Percentiles rank a stretch among this genome's conserved stretches.
These are phyloP conservation scores for Australoheros facetus DNA, from an alignment of 2,797 vertebrate species.

Conservation along the genomic window DNA sequence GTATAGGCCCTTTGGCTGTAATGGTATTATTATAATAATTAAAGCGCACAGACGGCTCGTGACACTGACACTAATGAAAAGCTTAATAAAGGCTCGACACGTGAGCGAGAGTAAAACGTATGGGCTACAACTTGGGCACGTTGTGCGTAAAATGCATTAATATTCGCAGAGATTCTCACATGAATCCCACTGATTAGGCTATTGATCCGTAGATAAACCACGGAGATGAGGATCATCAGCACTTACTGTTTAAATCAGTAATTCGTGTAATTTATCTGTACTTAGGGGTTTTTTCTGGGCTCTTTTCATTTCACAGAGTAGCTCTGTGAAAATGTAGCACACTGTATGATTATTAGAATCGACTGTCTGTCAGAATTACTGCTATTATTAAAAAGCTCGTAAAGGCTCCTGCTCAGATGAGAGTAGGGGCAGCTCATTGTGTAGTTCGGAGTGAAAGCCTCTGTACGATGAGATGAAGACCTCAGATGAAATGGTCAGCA, in stretches of 20 bases:
- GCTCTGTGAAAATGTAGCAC: neutral
- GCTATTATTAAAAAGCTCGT: neutral
- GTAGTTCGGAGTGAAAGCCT: slow-evolving; percentile 15
- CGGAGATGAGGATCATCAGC: neutral
- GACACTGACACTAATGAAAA: slow-evolving; percentile 28
- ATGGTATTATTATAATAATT: slow-evolving; percentile 46
- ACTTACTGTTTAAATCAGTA: neutral
- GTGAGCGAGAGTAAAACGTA: slow-evolving; percentile 2
- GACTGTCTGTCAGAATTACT: slow-evolving; percentile 14
- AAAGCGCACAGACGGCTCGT: slow-evolving; percentile 27
- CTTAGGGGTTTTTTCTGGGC: slow-evolving; percentile 6
- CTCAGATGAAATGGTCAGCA: slow-evolving; percentile 45
- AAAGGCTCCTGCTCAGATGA: neutral
- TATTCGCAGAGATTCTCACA: neutral
- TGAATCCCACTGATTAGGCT: slow-evolving; percentile 1
- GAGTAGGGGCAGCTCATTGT: neutral
- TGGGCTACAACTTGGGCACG: slow-evolving; percentile 25
- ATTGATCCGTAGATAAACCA: slow-evolving; percentile 3
- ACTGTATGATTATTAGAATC: slow-evolving; percentile 1
- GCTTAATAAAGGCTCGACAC: neutral
- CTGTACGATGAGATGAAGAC: slow-evolving; percentile 10
- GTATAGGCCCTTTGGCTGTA: slow-evolving; percentile 49
- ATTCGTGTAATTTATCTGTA: neutral
- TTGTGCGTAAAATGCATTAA: slow-evolving; percentile 42
- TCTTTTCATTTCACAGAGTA: slow-evolving; percentile 2